phyloP scores from a whole-genome alignment of 2,797 vertebrate genomes.

The Halcyon leucocephala region DNA sequence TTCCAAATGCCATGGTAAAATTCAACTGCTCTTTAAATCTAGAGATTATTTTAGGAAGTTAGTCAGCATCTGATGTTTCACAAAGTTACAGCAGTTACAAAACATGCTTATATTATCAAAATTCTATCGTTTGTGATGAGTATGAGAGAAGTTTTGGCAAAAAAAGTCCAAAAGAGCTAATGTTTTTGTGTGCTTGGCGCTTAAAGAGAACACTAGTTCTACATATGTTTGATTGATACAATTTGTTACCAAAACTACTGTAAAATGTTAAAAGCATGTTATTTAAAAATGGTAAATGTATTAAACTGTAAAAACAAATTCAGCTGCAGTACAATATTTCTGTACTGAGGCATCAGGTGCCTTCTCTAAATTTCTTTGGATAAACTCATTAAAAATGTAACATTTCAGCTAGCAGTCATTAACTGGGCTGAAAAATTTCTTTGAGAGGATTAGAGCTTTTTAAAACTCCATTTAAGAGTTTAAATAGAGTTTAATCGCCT shows the following conservation, averaged over 20 bases:
- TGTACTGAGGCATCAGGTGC: neutral
- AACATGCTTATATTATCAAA: neutral
- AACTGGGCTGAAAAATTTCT: slow-evolving; percentile 2
- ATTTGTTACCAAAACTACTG: neutral
- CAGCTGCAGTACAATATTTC: neutral
- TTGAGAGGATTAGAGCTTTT: slow-evolving; percentile 58
- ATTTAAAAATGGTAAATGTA: neutral
- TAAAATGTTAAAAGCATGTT: neutral
- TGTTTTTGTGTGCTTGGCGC: neutral
- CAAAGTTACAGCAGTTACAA: neutral
- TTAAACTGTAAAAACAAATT: neutral
- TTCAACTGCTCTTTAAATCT: neutral
- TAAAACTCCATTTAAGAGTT: slow-evolving; percentile 13
- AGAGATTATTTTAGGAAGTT: neutral
- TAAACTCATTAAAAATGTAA: slow-evolving; percentile 19
- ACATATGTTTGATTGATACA: neutral
- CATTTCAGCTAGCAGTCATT: slow-evolving; percentile 25
- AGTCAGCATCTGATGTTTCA: neutral
- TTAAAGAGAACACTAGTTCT: neutral
- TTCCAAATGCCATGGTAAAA: neutral
- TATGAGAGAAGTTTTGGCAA: neutral
- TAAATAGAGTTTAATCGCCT: slow-evolving; percentile 45
- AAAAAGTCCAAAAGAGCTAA: neutral
- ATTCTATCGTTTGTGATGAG: neutral
- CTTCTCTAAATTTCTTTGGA: slow-evolving; percentile 22